These are phyloP conservation scores for Caerostris darwini DNA, from an alignment of 1,140 invertebrate species.

Conservation along the genomic window DNA sequence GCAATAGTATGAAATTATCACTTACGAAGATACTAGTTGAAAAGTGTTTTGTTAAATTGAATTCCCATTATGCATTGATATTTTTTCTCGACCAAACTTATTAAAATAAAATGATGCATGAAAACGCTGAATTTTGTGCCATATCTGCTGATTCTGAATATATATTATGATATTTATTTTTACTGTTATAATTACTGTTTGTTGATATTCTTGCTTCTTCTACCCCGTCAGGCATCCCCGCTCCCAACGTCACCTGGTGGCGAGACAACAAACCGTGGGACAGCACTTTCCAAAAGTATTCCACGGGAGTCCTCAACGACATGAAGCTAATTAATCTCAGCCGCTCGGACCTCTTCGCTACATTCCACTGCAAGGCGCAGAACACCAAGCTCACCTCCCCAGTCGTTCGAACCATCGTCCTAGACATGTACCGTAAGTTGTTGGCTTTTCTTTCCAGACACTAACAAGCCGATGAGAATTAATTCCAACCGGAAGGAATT, in stretches of 20 bases:
- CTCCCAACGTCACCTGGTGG: slow-evolving; percentile 80
- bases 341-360: slow-evolving; percentile 89
- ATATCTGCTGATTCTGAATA: too few species aligned
- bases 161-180: too few species aligned
- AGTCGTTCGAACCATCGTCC: slow-evolving; percentile 87
- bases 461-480: neutral
- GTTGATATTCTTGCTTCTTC: too few species aligned
- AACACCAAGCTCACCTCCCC: slow-evolving; percentile 91
- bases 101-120: too few species aligned
- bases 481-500: neutral
- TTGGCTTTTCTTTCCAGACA: neutral
- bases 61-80: too few species aligned
- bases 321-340: slow-evolving; percentile 88
- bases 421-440: slow-evolving; percentile 92
- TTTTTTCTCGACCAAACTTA: too few species aligned
- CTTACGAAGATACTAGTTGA: too few species aligned
- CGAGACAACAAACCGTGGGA: slow-evolving; percentile 76
- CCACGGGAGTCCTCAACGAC: slow-evolving; percentile 81
- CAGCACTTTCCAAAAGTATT: slow-evolving; percentile 63
- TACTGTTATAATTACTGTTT: too few species aligned
- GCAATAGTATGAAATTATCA: too few species aligned
- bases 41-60: too few species aligned
- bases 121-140: too few species aligned
- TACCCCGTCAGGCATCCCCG: slow-evolving; percentile 78
- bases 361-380: slow-evolving; percentile 91